Base-by-base conservation (phyloP, 2,888 invertebrate species). In the Trichogramma evanescens region DNA sequence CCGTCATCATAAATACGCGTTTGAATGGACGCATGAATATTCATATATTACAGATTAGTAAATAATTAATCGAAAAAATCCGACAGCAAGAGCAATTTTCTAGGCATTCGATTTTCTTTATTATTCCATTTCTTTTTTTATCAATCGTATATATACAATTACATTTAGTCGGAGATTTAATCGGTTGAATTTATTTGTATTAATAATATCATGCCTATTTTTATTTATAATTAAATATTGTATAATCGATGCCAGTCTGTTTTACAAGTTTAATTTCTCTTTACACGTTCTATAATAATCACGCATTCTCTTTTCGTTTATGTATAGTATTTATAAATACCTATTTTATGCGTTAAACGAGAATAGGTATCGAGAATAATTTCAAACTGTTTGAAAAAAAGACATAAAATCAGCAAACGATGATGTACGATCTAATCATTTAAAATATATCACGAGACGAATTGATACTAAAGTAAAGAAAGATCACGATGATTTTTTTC, bases 201-300 rank as follows among this genome's bases (percentile, higher is more conserved):
- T 62, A 56, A 48, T 57, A 56, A 55, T 58, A 46, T 50, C 58
- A 44, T 50, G 42, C 60, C 58, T 60, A 52, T 54, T 60, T 62
- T 61, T 50, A 10, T 53, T 50, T 51, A n/a, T 53, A 55, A 50
- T 43, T 45, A 38, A 61, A 59, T 57, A 50, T 57, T 61, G 52
- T 63, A 61, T 64, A 61, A 54, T 63, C 62, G 54, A 58, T 60
- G 63, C 61, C 62, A 54, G 63, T 64, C 64, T 67, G 64, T 63
- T 61, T 26, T 66, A 62, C 62, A 56, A 59, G 63, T 64, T 26
- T 26, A 26, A 26, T 26, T 26, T 64, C 61, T 64, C 59, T 66
- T 63, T 58, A 58, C 62, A 63, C 53, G 54, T 65, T 61, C 63
- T 63, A 58, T 60, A 53, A 58, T 56, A 58, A 60, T 65, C 56